A percentile compares a stretch with the other conserved stretches of the same genome.
Evolutionary conservation across 2,888 invertebrate genomes (phyloP).

Genomic region (Eristalis intricaria): DNA sequence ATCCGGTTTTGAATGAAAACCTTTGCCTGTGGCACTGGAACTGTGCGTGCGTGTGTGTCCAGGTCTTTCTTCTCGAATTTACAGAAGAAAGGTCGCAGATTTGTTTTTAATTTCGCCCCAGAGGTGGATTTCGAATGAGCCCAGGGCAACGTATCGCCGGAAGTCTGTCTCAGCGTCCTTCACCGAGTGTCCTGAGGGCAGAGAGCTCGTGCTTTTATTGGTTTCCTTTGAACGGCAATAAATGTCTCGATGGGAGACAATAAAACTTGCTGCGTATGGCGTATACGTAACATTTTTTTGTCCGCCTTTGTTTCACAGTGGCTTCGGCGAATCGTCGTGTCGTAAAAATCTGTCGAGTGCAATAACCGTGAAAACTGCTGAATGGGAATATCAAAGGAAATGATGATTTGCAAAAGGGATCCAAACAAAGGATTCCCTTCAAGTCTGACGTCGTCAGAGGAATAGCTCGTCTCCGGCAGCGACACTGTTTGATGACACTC

Average conservation of each 20-base stretch:
- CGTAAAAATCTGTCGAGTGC: constrained; percentile 57
- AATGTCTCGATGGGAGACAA: constrained; percentile 44
- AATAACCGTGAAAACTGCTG: constrained; percentile 48
- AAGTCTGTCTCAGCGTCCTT: neutral
- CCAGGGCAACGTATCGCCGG: neutral
- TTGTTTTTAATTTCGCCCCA: constrained; percentile 31
- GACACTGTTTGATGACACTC: neutral
- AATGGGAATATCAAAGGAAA: constrained; percentile 29
- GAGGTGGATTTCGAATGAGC: neutral
- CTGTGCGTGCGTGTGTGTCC: neutral
- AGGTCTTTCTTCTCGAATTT: constrained; percentile 35
- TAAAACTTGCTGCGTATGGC: constrained; percentile 54
- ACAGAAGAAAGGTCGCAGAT: constrained; percentile 39
- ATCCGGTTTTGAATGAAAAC: neutral
- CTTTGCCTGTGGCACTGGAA: constrained; percentile 3
- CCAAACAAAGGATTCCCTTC: neutral
- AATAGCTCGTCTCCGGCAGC: neutral
- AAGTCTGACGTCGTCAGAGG: neutral
- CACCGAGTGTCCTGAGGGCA: neutral
- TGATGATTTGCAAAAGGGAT: neutral
- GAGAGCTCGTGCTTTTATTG: constrained; percentile 44
- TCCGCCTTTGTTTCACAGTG: neutral
- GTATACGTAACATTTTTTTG: constrained; percentile 55
- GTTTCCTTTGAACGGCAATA: constrained; percentile 42
- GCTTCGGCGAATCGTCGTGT: constrained; percentile 2